phyloP scores from a whole-genome alignment of 2,113 vertebrate species.

The Lycocorax pyrrhopterus region DNA sequence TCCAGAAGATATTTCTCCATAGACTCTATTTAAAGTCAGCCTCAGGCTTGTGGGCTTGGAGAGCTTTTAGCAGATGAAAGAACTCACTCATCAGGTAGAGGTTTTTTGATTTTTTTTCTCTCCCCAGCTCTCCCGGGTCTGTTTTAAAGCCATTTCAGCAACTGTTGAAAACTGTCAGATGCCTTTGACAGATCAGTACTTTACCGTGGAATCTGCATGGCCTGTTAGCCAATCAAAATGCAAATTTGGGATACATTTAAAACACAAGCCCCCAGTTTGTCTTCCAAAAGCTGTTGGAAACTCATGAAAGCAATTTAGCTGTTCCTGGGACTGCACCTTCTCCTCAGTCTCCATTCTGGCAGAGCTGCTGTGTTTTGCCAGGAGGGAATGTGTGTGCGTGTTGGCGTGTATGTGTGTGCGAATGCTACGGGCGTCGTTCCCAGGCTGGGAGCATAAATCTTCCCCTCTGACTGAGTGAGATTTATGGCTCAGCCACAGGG shows the following conservation, averaged over 20 bases:
- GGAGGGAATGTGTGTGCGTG: not conserved
- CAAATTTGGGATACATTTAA: constrained; percentile 72
- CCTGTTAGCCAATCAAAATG: constrained; percentile 74
- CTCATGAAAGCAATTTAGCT: constrained; percentile 68
- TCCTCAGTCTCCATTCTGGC: not conserved
- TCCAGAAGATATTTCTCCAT: constrained; percentile 62
- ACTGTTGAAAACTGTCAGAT: constrained; percentile 70
- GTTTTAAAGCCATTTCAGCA: constrained; percentile 72
- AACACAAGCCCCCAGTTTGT: constrained; percentile 69
- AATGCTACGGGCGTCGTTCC: not conserved
- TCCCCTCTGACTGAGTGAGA: constrained; percentile 51
- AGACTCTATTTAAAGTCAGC: constrained; percentile 64
- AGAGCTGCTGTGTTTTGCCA: not conserved
- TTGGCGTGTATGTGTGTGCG: not conserved
- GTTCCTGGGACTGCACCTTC: constrained; percentile 50
- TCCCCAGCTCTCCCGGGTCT: constrained; percentile 31
- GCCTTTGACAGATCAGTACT: constrained; percentile 71
- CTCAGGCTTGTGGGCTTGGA: constrained; percentile 34
- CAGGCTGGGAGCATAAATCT: constrained; percentile 54
- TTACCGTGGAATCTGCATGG: constrained; percentile 63
- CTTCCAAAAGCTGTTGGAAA: constrained; percentile 64
- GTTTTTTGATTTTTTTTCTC: not conserved
- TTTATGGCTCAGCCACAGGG: constrained; percentile 58
- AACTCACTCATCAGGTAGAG: constrained; percentile 58
- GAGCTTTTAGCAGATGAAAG: constrained; percentile 64